phyloP scores from a whole-genome alignment of 2,797 vertebrate species.

The Helostoma temminkii region DNA sequence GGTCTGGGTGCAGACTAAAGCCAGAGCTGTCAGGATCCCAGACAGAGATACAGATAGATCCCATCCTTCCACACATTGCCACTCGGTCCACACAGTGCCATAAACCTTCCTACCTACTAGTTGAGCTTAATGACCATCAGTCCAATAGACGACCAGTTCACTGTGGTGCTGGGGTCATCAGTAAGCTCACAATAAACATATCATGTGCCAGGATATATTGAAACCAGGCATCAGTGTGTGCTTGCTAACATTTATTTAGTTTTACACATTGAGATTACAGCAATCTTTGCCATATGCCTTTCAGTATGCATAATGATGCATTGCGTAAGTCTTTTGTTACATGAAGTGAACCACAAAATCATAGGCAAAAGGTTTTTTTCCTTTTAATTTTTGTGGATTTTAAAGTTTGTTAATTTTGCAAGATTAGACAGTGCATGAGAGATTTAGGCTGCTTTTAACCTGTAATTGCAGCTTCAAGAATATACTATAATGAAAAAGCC shows the following conservation, averaged over 20 bases:
- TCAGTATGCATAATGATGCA: constrained; percentile 2
- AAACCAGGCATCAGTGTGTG: background rate
- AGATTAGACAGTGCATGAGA: constrained; percentile 27
- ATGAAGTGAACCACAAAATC: constrained; percentile 29
- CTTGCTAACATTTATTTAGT: constrained; percentile 6
- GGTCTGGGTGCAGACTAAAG: constrained; percentile 79
- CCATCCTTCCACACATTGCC: constrained; percentile 67
- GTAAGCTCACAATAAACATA: background rate
- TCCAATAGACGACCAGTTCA: constrained; percentile 27
- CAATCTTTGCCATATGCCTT: background rate
- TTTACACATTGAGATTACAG: constrained; percentile 3
- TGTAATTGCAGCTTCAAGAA: constrained; percentile 26
- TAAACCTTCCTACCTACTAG: constrained; percentile 62
- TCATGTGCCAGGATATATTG: constrained; percentile 8
- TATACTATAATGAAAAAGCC: constrained; percentile 29
- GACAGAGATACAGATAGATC: constrained; percentile 75
- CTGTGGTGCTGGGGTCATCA: constrained; percentile 30
- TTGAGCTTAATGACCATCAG: constrained; percentile 27
- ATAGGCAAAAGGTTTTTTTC: constrained; percentile 30
- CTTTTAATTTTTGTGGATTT: constrained; percentile 24
- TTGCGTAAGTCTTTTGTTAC: background rate
- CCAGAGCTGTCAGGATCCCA: constrained; percentile 79
- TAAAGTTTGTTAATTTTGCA: background rate
- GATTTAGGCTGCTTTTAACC: background rate
- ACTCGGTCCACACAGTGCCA: constrained; percentile 41